phyloP scores from a whole-genome alignment of 2,888 invertebrate genomes.

The Synergus itoensis region DNA sequence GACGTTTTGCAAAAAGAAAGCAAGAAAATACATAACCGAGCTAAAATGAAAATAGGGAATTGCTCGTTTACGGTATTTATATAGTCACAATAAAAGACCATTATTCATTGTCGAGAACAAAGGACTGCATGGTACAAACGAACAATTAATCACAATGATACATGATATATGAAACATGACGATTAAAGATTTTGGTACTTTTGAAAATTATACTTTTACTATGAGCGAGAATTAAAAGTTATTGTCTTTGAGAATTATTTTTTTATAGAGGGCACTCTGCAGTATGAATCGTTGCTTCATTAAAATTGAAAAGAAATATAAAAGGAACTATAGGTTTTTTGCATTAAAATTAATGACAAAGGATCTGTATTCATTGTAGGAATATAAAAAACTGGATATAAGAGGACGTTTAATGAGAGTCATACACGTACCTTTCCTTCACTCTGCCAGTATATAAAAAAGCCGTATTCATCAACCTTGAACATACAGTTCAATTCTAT shows the following conservation, averaged over 20 bases:
- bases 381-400: neutral
- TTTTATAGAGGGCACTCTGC: neutral
- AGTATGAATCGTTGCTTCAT: neutral
- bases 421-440: constrained; percentile 88
- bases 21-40: neutral
- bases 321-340: neutral
- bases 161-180: neutral
- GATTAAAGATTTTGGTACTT: neutral
- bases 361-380: neutral
- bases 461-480: constrained; percentile 98
- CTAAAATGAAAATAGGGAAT: neutral
- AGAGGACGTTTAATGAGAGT: constrained; percentile 6
- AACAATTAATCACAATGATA: constrained; percentile 4
- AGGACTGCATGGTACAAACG: too few species aligned
- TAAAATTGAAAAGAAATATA: neutral
- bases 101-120: neutral
- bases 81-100: neutral
- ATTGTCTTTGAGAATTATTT: neutral
- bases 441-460: constrained; percentile 99
- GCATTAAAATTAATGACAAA: constrained; percentile 11
- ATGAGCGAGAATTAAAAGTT: too few species aligned
- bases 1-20: neutral
- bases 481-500: constrained; percentile 92
- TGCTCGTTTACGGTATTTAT: neutral
- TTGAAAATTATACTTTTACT: neutral